Base-by-base conservation (phyloP, 2,888 invertebrate species). In the Eulithis prunata region DNA sequence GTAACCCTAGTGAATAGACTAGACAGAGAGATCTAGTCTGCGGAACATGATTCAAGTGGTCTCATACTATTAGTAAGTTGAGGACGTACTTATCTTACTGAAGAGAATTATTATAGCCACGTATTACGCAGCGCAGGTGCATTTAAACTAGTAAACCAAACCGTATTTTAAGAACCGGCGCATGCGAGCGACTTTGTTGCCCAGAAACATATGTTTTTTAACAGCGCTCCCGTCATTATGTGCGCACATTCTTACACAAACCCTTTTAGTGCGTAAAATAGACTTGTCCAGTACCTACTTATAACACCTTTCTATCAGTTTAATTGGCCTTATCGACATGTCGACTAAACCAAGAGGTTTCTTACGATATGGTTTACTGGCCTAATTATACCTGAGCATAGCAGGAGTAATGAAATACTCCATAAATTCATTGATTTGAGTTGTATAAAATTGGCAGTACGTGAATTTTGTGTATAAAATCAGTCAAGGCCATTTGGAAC, bases 1-100 rank as follows among this genome's bases (percentile, higher is more conserved):
- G 82, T 89, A 87, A 83, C 73, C 80, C 85, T 87, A 88, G 76
- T 77, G 76, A 77, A 71, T 77, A 81, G 87, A 86, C 87, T 86
- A 86, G 85, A 82, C 77, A 73, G 70, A 76, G 75, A 76, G 75
- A 78, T 75, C 84, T 87, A 88, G 89, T 87, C 85, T 80, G 82
- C 80, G 85, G 88, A 88, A 88, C 87, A 83, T 84, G 75, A 77
- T 82, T 75, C 68, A 68, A 65, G 43, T 78, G 78, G 78, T 80
- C 73, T 77, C 74, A 64, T 56, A 45, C n/a, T 52, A 21, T 11
- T 38, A 53, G 28, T 43, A 41, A 43, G n/a, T 59, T 43, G n/a
- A 0, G 12, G 43, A 21, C 21, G 21, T 53, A 14, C 28, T 7
- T 51, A 46, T 7, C 10, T 41, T 13, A 38, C 49, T 49, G 47